These are phyloP conservation scores for Camelus bactrianus DNA, from an alignment of 2,113 vertebrate genomes.

Conservation along the genomic window DNA sequence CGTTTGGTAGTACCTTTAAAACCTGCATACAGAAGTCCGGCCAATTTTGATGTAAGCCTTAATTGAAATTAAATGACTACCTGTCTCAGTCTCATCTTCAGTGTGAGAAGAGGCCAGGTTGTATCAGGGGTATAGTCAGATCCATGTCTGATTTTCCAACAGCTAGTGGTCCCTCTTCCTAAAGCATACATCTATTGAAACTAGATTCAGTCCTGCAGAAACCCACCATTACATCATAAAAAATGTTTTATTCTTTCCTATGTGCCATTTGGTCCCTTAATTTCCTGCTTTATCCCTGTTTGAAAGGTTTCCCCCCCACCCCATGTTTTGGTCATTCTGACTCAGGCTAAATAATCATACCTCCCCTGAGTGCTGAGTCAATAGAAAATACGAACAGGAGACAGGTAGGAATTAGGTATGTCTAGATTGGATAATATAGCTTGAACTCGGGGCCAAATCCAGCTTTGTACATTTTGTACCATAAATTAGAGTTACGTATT, in stretches of 20 bases:
- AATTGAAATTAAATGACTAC: slow-evolving; percentile 37
- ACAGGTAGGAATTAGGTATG: not conserved
- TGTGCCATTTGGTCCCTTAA: not conserved
- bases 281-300: not conserved
- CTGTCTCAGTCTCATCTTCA: not conserved
- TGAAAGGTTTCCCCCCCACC: not conserved
- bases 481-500: not conserved
- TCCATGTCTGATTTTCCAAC: not conserved
- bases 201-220: not conserved
- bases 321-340: not conserved
- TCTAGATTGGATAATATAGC: not conserved
- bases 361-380: not conserved
- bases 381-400: not conserved
- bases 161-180: not conserved
- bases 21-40: not conserved
- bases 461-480: not conserved
- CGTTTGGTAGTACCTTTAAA: not conserved
- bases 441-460: not conserved
- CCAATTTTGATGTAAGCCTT: not conserved
- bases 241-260: not conserved
- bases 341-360: not conserved
- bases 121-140: not conserved
- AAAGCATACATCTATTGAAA: not conserved
- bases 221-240: not conserved
- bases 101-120: not conserved